A percentile compares a stretch with the other conserved stretches of the same genome.
Conservation (phyloP, 2,888 invertebrate species). For the Pollenia angustigena region DNA sequence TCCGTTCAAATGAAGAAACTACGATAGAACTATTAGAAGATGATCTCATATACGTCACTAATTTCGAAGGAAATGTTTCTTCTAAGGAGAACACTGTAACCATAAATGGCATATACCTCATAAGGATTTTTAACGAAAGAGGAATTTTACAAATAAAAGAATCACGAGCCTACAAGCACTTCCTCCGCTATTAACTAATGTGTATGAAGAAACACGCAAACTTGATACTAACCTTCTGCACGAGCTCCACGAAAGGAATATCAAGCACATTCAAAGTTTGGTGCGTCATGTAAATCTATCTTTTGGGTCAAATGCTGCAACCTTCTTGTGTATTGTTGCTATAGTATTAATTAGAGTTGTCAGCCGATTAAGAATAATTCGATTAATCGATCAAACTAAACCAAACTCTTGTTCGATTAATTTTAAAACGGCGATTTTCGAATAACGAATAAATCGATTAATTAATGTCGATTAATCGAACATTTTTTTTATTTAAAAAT, state of each 20-base stretch:
- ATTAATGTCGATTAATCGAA: no score
- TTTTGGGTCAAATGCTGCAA: not conserved
- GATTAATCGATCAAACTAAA: no score
- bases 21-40: no score
- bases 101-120: not conserved
- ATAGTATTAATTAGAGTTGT: no score
- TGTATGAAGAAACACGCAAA: slow-evolving; percentile 1
- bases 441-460: no score
- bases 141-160: slow-evolving; percentile 16
- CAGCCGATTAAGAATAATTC: no score
- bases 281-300: not conserved
- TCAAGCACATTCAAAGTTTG: not conserved
- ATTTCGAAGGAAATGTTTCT: not conserved
- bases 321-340: not conserved
- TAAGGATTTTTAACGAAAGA: slow-evolving; percentile 16
- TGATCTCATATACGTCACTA: no score
- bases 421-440: no score
- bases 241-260: slow-evolving; percentile 9
- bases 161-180: slow-evolving; percentile 1
- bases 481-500: no score
- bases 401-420: no score
- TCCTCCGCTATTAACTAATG: not conserved
- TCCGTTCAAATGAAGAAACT: no score
- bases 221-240: slow-evolving; percentile 18
- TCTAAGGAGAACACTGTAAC: not conserved